Evolutionary conservation across 2,113 vertebrate species (phyloP).

Genomic region (Psophia crepitans): DNA sequence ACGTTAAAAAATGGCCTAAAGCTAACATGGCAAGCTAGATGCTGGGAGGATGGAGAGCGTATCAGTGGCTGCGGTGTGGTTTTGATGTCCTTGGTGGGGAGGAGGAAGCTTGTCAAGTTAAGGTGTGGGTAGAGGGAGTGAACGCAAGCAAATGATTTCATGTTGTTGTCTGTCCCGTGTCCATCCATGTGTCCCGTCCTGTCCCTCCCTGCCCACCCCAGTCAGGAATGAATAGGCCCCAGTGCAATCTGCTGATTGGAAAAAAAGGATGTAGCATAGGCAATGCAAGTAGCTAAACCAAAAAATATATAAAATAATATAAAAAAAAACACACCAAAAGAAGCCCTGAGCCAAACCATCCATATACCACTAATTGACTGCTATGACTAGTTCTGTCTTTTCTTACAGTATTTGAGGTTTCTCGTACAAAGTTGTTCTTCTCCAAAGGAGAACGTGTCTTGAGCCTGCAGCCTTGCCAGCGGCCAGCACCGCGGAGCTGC

Average conservation of each 20-base stretch:
- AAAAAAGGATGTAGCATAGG: neutral
- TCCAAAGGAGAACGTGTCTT: neutral
- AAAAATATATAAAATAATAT: rapidly evolving
- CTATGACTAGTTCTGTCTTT: neutral
- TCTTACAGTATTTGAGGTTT: neutral
- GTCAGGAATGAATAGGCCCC: neutral
- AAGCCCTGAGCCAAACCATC: neutral
- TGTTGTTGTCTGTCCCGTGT: slow-evolving; percentile 55
- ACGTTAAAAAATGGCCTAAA: neutral
- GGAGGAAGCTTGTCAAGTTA: neutral
- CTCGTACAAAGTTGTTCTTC: neutral
- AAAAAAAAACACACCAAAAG: neutral
- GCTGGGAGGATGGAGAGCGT: neutral
- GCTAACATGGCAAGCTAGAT: neutral
- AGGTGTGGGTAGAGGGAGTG: neutral
- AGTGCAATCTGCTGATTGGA: neutral
- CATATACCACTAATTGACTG: neutral
- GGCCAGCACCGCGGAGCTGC: neutral
- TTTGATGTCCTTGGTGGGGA: neutral
- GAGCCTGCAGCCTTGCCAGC: neutral
- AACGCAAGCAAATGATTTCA: neutral
- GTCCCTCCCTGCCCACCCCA: neutral
- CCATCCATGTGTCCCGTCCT: slow-evolving; percentile 54
- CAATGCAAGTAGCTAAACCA: neutral
- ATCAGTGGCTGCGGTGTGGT: neutral